Conservation (phyloP, 2,797 vertebrate species). For the Hephaestus fuliginosus region DNA sequence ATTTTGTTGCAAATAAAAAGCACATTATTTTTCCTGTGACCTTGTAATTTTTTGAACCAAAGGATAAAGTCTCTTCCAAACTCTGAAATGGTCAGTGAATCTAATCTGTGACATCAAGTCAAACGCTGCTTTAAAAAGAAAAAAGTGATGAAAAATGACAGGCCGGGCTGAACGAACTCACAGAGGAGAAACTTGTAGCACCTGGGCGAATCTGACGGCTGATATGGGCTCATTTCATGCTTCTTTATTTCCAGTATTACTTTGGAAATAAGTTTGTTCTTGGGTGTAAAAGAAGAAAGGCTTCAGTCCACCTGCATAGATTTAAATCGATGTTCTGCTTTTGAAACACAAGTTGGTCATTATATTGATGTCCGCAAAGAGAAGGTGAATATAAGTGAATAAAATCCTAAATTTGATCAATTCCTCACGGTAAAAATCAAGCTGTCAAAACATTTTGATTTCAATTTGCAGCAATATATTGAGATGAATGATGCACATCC, state of each 20-base stretch:
- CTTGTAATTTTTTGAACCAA: not conserved
- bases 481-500: constrained; percentile 7
- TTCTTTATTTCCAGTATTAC: not conserved
- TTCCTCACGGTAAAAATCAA: not conserved
- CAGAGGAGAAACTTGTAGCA: not conserved
- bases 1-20: not conserved
- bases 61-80: not conserved
- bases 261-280: not conserved
- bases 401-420: not conserved
- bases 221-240: not conserved
- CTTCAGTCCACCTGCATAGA: not conserved
- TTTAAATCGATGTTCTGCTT: constrained; percentile 3
- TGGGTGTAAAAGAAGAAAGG: not conserved
- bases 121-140: too few relatives aligned
- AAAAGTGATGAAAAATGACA: not conserved
- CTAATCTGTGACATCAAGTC: constrained; percentile 22
- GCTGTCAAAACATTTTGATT: not conserved
- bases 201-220: not conserved
- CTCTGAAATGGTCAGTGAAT: not conserved
- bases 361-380: not conserved
- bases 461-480: not conserved
- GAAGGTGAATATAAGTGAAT: not conserved
- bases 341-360: not conserved
- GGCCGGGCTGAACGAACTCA: not conserved
- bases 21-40: not conserved